phyloP scores from a whole-genome alignment of 2,113 vertebrate species.

The Murina feae region DNA sequence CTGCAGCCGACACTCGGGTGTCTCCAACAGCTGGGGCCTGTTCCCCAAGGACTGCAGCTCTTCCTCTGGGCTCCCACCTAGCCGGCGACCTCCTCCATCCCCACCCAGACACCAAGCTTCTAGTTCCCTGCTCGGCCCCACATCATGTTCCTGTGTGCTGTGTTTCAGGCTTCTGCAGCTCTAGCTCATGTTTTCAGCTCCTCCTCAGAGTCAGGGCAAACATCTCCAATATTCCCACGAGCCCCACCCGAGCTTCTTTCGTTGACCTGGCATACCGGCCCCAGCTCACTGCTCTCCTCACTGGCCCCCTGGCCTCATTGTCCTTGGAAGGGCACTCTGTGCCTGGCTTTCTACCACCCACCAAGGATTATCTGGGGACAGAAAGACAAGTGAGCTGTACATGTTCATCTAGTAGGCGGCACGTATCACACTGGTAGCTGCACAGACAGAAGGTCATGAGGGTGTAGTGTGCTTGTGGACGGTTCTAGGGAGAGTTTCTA shows the following conservation, averaged over 20 bases:
- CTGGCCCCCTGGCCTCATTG: neutral
- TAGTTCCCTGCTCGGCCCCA: neutral
- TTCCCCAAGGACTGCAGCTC: neutral
- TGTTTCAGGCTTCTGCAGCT: accelerated
- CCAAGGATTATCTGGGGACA: neutral
- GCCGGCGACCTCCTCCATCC: neutral
- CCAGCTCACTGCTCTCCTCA: neutral
- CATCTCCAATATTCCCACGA: neutral
- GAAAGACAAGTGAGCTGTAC: neutral
- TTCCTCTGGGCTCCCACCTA: accelerated
- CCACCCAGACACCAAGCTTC: neutral
- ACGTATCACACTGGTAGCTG: accelerated
- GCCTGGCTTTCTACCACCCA: neutral
- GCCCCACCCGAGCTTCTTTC: neutral
- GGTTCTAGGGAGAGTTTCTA: neutral
- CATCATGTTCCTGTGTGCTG: neutral
- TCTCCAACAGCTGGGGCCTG: too few species aligned
- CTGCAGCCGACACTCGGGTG: accelerated
- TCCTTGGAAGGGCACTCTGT: neutral
- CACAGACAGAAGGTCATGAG: neutral
- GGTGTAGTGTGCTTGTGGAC: accelerated
- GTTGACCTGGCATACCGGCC: too few species aligned
- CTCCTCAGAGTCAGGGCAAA: accelerated
- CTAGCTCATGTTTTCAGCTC: neutral
- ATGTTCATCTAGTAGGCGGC: neutral